Evolutionary conservation across 53 echinoderm and acorn worm genomes (phyloP).

Genomic region (Paracentrotus lividus): DNA sequence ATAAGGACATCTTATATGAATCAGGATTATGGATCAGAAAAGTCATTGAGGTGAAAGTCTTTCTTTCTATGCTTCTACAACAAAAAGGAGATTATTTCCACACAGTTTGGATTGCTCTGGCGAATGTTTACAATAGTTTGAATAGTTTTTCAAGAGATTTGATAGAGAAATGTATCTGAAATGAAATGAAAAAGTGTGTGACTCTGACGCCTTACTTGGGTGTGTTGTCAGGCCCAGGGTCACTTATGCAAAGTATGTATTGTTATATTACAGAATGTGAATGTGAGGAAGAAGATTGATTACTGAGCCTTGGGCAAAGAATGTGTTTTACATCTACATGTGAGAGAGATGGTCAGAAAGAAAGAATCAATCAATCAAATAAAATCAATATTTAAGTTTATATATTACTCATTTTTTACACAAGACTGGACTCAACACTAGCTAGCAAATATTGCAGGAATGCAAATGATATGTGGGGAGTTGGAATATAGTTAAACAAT

Average conservation of each 20-base stretch:
- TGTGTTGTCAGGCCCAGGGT: constrained; percentile 23
- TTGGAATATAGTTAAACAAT: neutral
- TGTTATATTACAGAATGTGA: neutral
- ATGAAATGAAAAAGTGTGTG: neutral
- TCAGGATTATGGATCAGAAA: neutral
- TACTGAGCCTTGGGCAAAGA: constrained; percentile 9
- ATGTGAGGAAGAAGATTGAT: neutral
- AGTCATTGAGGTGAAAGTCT: constrained; percentile 12
- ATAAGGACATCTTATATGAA: neutral
- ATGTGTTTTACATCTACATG: neutral
- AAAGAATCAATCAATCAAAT: neutral
- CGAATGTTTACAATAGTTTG: constrained; percentile 15
- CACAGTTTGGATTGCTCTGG: neutral
- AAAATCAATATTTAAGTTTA: constrained; percentile 16
- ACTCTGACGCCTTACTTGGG: constrained; percentile 40
- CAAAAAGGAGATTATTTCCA: neutral
- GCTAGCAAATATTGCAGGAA: neutral
- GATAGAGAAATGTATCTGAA: neutral
- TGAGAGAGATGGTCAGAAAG: neutral
- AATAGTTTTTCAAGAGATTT: neutral
- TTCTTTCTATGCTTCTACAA: neutral
- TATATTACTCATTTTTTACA: constrained; percentile 39
- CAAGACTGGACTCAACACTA: neutral
- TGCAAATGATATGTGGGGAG: neutral
- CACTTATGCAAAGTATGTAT: constrained; percentile 7